phyloP scores from a whole-genome alignment of 2,113 vertebrate species.

The Chunga burmeisteri region DNA sequence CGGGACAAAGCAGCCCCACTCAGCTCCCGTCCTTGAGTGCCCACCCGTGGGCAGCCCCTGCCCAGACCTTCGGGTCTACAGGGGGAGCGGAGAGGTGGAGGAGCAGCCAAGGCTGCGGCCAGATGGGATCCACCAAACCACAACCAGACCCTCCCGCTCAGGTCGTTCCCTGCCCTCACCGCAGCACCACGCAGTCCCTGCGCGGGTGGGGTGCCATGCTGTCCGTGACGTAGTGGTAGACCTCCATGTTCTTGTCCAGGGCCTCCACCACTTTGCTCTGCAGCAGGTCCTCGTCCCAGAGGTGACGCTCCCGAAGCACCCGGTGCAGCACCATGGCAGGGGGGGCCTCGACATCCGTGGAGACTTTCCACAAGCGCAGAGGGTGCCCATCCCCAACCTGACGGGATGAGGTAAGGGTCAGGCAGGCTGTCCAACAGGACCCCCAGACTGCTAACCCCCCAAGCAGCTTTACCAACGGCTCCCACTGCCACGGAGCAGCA shows the following conservation, averaged over 20 bases:
- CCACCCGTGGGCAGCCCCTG: fast-evolving
- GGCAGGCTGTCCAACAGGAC: background rate
- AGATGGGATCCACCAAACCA: background rate
- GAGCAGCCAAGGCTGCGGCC: background rate
- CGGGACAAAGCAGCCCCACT: fast-evolving
- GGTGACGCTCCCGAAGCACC: slow-evolving; percentile 82
- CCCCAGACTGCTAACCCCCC: too few relatives aligned
- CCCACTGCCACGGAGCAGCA: background rate
- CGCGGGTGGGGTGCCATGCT: slow-evolving; percentile 86
- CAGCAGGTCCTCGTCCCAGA: slow-evolving; percentile 88
- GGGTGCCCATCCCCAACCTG: slow-evolving; percentile 83
- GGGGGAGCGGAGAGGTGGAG: background rate
- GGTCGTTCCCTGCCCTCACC: slow-evolving; percentile 59
- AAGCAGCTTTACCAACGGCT: fast-evolving
- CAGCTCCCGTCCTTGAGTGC: fast-evolving
- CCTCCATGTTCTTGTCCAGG: slow-evolving; percentile 79
- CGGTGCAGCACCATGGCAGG: slow-evolving; percentile 77
- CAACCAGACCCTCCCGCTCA: fast-evolving
- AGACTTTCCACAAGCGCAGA: slow-evolving; percentile 82
- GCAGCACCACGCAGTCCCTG: slow-evolving; percentile 81
- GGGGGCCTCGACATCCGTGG: slow-evolving; percentile 79
- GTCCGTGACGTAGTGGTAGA: slow-evolving; percentile 84
- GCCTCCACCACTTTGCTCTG: slow-evolving; percentile 81
- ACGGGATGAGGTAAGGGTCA: background rate
- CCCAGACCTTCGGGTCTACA: fast-evolving